phyloP scores from a whole-genome alignment of 2,888 invertebrate species.

The Drosophila subsilvestris region DNA sequence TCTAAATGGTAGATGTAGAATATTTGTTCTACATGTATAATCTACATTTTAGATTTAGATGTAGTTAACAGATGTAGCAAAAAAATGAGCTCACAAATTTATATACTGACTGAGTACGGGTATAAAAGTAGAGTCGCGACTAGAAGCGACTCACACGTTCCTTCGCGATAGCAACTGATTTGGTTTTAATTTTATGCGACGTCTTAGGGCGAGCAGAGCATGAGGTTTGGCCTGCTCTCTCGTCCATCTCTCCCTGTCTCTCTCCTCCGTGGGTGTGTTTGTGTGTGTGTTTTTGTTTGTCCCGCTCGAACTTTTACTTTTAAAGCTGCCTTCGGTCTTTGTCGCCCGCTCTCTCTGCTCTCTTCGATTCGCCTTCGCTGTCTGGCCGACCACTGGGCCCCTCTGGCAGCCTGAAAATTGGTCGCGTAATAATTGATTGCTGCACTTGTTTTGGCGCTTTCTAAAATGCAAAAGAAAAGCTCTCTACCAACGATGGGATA shows the following conservation, averaged over 20 bases:
- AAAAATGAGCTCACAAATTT: no score
- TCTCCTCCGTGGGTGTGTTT: not conserved
- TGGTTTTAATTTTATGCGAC: no score
- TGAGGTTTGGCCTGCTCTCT: no score
- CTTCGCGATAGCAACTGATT: no score
- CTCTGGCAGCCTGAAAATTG: not conserved
- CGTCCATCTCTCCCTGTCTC: not conserved
- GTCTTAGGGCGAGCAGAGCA: no score
- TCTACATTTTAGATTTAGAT: no score
- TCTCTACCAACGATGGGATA: slow-evolving; percentile 39
- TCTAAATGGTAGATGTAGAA: no score
- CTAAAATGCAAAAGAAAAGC: slow-evolving; percentile 56
- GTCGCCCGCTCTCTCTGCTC: not conserved
- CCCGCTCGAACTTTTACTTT: slow-evolving; percentile 58
- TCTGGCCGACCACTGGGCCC: not conserved
- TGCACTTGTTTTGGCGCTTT: slow-evolving; percentile 76
- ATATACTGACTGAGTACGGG: no score
- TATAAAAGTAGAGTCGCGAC: no score
- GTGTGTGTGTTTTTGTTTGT: not conserved
- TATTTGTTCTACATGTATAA: no score
- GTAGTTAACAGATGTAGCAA: no score
- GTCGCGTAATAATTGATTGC: slow-evolving; percentile 71
- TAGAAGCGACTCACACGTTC: no score
- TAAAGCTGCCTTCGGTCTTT: slow-evolving; percentile 16
- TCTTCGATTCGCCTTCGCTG: not conserved